Percentiles rank a stretch among this genome's conserved stretches.
phyloP scores from a whole-genome alignment of 2,888 invertebrate genomes.

The Prosapia bicincta region DNA sequence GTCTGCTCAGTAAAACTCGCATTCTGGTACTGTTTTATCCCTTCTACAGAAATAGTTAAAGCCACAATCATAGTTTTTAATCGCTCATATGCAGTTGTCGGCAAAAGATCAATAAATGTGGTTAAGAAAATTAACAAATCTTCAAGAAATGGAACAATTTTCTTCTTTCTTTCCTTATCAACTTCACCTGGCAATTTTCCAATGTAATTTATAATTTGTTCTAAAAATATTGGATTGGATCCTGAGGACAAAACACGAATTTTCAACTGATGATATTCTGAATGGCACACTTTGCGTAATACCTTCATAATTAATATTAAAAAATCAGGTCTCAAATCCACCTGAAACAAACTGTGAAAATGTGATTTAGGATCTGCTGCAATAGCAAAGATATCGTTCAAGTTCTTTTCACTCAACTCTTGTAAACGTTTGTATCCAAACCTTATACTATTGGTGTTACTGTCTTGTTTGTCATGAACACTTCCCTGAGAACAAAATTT shows the following conservation, averaged over 20 bases:
- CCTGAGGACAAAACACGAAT: background rate
- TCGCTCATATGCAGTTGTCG: background rate
- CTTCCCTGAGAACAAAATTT: too few species aligned
- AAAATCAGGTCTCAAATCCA: background rate
- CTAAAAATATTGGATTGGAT: background rate
- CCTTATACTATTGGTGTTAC: too few species aligned
- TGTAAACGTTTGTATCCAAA: background rate
- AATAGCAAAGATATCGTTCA: background rate
- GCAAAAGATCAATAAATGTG: background rate
- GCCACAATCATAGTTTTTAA: background rate
- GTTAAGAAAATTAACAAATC: constrained; percentile 4
- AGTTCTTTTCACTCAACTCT: background rate
- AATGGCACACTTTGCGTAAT: background rate
- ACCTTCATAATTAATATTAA: background rate
- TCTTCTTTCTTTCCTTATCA: background rate
- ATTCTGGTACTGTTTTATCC: background rate
- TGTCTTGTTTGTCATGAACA: too few species aligned
- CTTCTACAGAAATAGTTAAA: background rate
- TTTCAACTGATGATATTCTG: background rate
- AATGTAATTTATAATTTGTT: background rate
- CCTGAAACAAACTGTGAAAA: background rate
- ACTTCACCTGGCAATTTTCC: background rate
- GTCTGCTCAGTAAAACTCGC: background rate
- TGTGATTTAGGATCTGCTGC: background rate
- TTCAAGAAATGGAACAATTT: constrained; percentile 4